Evolutionary conservation across 2,888 invertebrate genomes (phyloP).

Genomic region (Stictocephala bisonia): DNA sequence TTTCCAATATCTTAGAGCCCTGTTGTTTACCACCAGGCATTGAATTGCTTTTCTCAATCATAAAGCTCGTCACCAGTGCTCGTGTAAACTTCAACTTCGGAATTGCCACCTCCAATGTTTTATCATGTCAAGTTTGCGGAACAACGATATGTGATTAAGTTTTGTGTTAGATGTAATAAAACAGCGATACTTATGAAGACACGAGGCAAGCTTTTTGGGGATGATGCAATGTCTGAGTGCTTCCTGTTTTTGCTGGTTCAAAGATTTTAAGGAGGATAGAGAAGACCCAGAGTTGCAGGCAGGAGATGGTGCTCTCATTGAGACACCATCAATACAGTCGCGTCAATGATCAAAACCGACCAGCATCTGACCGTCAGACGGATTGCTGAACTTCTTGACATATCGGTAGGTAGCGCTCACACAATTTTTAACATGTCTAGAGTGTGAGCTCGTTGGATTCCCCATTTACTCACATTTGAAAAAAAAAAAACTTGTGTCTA

Average conservation of each 20-base stretch:
- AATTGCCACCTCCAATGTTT: conserved; percentile 1
- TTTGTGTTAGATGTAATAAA: background rate
- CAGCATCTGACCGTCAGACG: background rate
- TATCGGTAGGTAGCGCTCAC: conserved; percentile 6
- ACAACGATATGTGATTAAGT: conserved; percentile 3
- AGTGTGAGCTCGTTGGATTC: conserved; percentile 2
- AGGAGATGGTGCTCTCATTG: conserved; percentile 3
- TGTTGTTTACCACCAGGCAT: background rate
- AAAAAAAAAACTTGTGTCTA: background rate
- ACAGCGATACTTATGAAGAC: conserved; percentile 2
- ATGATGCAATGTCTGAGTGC: background rate
- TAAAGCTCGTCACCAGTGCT: conserved; percentile 5
- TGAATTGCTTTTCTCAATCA: background rate
- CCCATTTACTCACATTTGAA: background rate
- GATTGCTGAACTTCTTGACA: conserved; percentile 10
- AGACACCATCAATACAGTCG: background rate
- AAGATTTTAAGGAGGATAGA: background rate
- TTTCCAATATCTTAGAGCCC: background rate
- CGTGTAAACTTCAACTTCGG: background rate
- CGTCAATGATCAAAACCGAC: conserved; percentile 3
- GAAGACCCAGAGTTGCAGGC: conserved; percentile 1
- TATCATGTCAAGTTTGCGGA: conserved; percentile 2
- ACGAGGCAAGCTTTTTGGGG: conserved; percentile 1
- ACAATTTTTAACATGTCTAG: conserved; percentile 13
- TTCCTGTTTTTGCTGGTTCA: conserved; percentile 10